These are phyloP conservation scores for Chaetops frenatus DNA, from an alignment of 2,113 vertebrate species.

Conservation along the genomic window DNA sequence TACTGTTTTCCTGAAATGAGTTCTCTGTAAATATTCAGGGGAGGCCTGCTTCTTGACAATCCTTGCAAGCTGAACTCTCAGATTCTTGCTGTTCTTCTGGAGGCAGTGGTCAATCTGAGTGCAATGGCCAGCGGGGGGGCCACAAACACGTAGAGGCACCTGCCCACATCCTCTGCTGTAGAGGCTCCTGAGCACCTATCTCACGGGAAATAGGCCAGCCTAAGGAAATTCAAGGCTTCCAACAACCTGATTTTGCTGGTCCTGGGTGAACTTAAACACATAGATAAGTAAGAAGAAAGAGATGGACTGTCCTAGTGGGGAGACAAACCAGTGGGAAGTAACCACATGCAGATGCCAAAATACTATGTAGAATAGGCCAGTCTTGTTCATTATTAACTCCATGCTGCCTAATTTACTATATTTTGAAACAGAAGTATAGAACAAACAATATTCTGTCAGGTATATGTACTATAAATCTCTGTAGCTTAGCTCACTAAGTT, in stretches of 20 bases:
- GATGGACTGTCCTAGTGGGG: neutral
- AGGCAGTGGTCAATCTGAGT: neutral
- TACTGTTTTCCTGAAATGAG: neutral
- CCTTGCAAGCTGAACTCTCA: neutral
- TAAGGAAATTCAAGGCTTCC: neutral
- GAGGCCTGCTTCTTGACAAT: neutral
- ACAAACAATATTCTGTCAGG: neutral
- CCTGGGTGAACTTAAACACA: neutral
- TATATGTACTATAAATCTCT: neutral
- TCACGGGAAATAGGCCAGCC: neutral
- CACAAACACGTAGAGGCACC: rapidly evolving
- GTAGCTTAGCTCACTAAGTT: neutral
- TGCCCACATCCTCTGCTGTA: neutral
- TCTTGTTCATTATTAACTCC: neutral
- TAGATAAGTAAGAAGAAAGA: neutral
- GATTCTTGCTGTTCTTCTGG: neutral
- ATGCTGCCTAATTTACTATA: neutral
- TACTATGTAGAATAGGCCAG: neutral
- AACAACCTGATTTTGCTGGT: neutral
- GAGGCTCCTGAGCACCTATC: neutral
- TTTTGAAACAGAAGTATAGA: neutral
- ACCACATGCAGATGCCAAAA: neutral
- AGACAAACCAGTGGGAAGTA: neutral
- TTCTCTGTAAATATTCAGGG: neutral
- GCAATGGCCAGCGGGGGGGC: neutral